Evolutionary conservation across 2,888 invertebrate genomes (phyloP).

Genomic region (Drosophila ezoana): DNA sequence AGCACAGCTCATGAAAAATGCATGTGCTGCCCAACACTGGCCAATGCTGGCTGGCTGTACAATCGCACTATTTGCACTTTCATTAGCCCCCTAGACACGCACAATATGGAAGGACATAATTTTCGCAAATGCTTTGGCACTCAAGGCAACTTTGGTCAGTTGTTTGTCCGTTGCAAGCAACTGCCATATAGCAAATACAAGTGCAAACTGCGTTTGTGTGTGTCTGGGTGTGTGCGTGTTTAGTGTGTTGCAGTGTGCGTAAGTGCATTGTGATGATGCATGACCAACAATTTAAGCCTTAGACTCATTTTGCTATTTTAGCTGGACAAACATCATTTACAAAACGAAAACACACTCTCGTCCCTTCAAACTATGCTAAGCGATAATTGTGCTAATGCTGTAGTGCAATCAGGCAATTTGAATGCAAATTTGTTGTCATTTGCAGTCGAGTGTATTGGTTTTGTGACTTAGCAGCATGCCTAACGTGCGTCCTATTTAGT

Average conservation of each 20-base stretch:
- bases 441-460: conserved; percentile 35
- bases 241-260: conserved; percentile 1
- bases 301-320: conserved; percentile 58
- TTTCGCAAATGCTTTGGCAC: conserved; percentile 66
- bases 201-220: conserved; percentile 33
- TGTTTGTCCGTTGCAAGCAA: conserved; percentile 55
- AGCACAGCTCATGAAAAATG: conserved; percentile 45
- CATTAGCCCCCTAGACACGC: conserved; percentile 43
- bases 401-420: conserved; percentile 35
- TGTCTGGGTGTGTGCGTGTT: conserved; percentile 12
- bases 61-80: conserved; percentile 64
- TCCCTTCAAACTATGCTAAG: conserved; percentile 15
- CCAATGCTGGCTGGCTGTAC: conserved; percentile 17
- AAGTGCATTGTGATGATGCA: conserved; percentile 34
- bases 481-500: conserved; percentile 17
- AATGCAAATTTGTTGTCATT: conserved; percentile 43
- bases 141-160: conserved; percentile 59
- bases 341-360: conserved; percentile 57
- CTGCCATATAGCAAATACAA: conserved; percentile 53
- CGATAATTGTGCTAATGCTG: conserved; percentile 62
- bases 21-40: conserved; percentile 59
- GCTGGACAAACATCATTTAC: conserved; percentile 55
- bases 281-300: conserved; percentile 42
- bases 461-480: conserved; percentile 8
- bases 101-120: too few species aligned